Conservation (phyloP, 1,140 invertebrate species). For the Brachionus sp. region DNA sequence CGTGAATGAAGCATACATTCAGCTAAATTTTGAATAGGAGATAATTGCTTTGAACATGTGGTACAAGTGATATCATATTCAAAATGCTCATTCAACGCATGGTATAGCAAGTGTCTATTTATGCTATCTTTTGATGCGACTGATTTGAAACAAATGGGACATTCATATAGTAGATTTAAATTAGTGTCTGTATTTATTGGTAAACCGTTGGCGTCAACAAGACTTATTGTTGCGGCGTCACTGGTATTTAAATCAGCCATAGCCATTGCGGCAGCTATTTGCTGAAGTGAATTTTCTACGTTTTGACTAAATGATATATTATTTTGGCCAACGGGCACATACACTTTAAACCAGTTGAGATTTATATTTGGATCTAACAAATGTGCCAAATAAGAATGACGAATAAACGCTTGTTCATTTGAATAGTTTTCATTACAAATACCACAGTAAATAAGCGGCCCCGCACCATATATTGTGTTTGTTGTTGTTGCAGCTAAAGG, state of each 20-base stretch:
- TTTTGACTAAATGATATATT: neutral
- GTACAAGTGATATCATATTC: slow-evolving; percentile 41
- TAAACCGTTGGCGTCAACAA: slow-evolving; percentile 30
- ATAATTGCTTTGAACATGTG: slow-evolving; percentile 26
- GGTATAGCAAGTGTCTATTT: slow-evolving; percentile 30
- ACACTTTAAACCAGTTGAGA: slow-evolving; percentile 41
- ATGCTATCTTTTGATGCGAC: neutral
- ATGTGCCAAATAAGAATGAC: slow-evolving; percentile 23
- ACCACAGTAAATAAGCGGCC: slow-evolving; percentile 28
- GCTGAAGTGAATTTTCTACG: neutral
- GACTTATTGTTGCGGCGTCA: slow-evolving; percentile 36
- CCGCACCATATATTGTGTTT: slow-evolving; percentile 10
- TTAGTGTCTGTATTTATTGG: slow-evolving; percentile 13
- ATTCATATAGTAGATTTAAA: slow-evolving; percentile 17
- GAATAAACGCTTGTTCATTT: slow-evolving; percentile 43
- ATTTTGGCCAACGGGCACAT: neutral
- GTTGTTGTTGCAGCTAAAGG: neutral
- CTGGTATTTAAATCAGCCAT: slow-evolving; percentile 36
- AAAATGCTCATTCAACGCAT: slow-evolving; percentile 21
- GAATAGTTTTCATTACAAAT: slow-evolving; percentile 45
- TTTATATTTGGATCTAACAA: slow-evolving; percentile 42
- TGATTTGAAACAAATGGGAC: slow-evolving; percentile 37
- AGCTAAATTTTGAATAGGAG: slow-evolving; percentile 14
- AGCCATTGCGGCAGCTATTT: slow-evolving; percentile 43
- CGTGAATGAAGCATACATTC: slow-evolving; percentile 24